Conservation (phyloP, 2,797 vertebrate species). For the Dermochelys coriacea region DNA sequence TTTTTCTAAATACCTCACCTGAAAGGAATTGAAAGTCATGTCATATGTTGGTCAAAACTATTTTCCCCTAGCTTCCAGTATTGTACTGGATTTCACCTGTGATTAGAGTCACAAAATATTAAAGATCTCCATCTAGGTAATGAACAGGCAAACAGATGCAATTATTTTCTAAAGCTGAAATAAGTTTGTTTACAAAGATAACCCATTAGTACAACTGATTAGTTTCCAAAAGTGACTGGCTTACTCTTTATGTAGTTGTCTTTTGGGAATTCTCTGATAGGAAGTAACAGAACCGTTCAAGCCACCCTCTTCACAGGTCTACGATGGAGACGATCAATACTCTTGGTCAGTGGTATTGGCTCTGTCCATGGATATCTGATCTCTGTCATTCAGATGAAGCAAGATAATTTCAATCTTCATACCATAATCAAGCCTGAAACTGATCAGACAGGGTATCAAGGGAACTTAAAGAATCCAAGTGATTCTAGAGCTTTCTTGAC, state of each 20-base stretch:
- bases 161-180: background rate
- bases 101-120: background rate
- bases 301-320: background rate
- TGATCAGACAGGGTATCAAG: background rate
- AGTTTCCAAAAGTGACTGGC: background rate
- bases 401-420: background rate
- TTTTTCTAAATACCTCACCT: background rate
- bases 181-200: background rate
- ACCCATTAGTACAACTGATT: background rate
- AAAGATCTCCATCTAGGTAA: background rate
- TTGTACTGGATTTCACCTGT: background rate
- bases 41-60: background rate
- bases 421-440: background rate
- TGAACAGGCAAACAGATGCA: background rate
- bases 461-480: background rate
- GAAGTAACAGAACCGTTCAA: background rate
- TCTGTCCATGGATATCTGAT: rapidly evolving
- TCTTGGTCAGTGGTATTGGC: background rate
- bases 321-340: background rate
- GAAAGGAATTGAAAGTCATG: background rate
- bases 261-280: slow-evolving; percentile 3
- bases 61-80: background rate
- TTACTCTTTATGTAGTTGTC: background rate
- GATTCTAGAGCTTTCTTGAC: background rate
- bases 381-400: background rate